Conservation (phyloP, 2,888 invertebrate genomes). For the Onchidella celtica region DNA sequence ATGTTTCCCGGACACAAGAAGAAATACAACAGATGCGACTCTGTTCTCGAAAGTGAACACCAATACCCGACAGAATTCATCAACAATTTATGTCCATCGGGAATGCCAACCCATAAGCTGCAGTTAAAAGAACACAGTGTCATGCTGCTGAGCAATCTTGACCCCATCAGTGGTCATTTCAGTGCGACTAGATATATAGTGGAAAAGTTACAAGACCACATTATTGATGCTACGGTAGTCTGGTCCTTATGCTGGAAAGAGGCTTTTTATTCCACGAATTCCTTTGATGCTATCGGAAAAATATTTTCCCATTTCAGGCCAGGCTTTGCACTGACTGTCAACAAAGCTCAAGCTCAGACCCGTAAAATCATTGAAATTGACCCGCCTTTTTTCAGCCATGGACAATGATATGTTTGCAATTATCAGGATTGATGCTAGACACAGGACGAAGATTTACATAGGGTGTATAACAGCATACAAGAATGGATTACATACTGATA, state of each 20-base stretch:
- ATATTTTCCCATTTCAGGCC: background rate
- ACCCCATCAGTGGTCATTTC: background rate
- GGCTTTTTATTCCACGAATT: background rate
- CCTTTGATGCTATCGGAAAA: constrained; percentile 2
- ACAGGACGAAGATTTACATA: background rate
- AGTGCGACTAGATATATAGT: background rate
- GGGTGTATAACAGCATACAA: background rate
- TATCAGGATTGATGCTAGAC: background rate
- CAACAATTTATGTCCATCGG: constrained; percentile 6
- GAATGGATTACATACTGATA: background rate
- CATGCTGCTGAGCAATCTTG: background rate
- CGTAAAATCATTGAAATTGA: background rate
- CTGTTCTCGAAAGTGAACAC: constrained; percentile 19
- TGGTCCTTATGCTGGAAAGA: background rate
- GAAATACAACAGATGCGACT: background rate
- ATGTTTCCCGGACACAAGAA: background rate
- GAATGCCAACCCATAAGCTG: background rate
- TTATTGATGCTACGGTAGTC: background rate
- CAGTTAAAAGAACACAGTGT: background rate
- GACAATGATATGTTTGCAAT: background rate
- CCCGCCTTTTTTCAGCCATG: background rate
- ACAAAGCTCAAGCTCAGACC: constrained; percentile 3
- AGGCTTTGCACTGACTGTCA: background rate
- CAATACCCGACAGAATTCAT: background rate
- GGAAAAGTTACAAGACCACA: background rate